Base-by-base conservation (phyloP, 1,140 invertebrate species). In the Papilio aristodemus region DNA sequence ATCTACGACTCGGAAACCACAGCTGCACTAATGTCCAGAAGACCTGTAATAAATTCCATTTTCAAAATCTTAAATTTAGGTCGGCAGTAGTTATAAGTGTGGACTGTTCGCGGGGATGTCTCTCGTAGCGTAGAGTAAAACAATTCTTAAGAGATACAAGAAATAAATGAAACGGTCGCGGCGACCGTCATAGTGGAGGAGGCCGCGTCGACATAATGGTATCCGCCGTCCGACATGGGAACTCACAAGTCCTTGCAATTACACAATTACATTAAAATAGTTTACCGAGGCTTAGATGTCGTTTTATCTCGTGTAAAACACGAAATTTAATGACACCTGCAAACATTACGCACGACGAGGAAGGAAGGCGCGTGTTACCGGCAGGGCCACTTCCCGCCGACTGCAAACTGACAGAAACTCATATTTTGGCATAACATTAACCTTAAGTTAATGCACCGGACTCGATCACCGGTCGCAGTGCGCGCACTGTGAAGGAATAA, bases 361-460 rank as follows among this genome's bases (percentile, higher is more conserved):
- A 54, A 54, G 46, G 46, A 54, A 54, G 46, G 19, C 19, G 10
- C 22, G 10, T 22, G 19, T 25, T 19, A 17, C 46, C 46, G 46
- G 19, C 19, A 17, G 43, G 43, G 43, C 43, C 8, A 19, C 14
- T 32, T 32, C 27, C 7, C 17, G 43, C 14, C 17, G 41, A 7
- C 0, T 43, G 19, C 43, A 19, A 50, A 50, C 43, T 10, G 46
- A 22, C 10, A 54, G 9, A 22, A 22, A 54, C 11, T 22, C 11
- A 22, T 25, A 22, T 54, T 54, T 54, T 11, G 19, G 19, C 46
- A 54, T 22, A 25, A 54, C 14, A 22, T 9, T 54, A 54, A 25
- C 46, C 46, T 54, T 54, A 17, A 54, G 13, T 25, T 9, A 54
- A 10, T 54, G 46, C 46, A 54, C 46, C 46, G 46, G 46, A 54